Evolutionary conservation across 1,140 invertebrate genomes (phyloP), one percentile per base, ranked within the genome.

Genomic region (Ctenoplectra terminalis): DNA sequence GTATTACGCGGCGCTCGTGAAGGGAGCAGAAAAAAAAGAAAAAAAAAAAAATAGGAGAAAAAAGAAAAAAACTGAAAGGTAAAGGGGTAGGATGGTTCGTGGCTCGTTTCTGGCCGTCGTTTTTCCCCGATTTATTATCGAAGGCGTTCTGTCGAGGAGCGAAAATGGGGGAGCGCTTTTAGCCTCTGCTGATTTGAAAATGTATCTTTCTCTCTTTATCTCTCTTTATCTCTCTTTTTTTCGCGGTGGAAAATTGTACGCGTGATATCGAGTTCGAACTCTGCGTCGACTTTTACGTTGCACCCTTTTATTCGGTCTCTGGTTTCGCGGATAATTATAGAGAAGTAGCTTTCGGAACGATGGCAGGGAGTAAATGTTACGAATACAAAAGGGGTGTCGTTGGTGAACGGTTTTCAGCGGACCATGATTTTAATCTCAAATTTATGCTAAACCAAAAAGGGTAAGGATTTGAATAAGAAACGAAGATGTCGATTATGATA

Each of bases 1-100:
- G 67, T 80, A 82, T 86, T 74, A 72, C 71, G 81, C 56, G 75
- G 60, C 56, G 82, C 50, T 54, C 23, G 26, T n/a, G 54, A 48
- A 20, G 37, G 76, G 11, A 2, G 58, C 31, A 7, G 17, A 29
- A 29, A 40, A 23, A 6, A 13, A 2, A 40, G 7, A n/a, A 29
- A 29, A 40, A 23, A 6, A 13, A 2, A 9, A 26, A 54, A 4
- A n/a, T n/a, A 7, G 7, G 50, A 13, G 15, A 15, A 13, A 11
- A 31, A 31, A 48, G n/a, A n/a, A 6, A 66, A 15, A 63, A 26
- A 34, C 15, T 11, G 15, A 23, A 0, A 0, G 17, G 26, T 11
- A 31, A 13, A 46, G 15, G 20, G 26, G 7, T 0, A 17, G 52
- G 9, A 23, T 29, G 29, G 29, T 26, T 6, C 20, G 48, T 17